These are phyloP conservation scores for Lydus trimaculatus DNA, from an alignment of 2,888 invertebrate species.

Conservation along the genomic window DNA sequence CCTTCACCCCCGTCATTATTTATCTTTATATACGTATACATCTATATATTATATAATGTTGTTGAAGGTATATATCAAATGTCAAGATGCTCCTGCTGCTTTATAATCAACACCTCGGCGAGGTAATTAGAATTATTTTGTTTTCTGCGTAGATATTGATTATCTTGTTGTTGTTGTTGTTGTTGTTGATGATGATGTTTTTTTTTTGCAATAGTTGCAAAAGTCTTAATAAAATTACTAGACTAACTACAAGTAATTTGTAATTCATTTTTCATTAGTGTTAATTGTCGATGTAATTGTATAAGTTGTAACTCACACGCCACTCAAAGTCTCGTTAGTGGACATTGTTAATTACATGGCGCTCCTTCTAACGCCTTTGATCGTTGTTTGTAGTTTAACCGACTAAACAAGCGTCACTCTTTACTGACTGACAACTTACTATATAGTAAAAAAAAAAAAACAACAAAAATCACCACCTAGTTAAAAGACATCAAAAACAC, in stretches of 20 bases:
- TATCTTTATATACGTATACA: conserved; percentile 29
- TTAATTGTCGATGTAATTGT: conserved; percentile 55
- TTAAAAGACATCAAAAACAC: background rate
- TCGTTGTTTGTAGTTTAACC: conserved; percentile 35
- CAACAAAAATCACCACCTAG: background rate
- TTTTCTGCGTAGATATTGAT: background rate
- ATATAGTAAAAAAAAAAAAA: background rate
- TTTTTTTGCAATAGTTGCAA: conserved; percentile 9
- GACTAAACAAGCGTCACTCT: conserved; percentile 25
- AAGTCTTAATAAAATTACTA: conserved; percentile 45
- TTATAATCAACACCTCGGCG: background rate
- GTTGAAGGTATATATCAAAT: conserved; percentile 24
- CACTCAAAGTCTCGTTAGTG: conserved; percentile 55
- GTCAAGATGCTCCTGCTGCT: background rate
- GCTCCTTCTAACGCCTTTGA: conserved; percentile 46
- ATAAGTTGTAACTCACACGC: conserved; percentile 50
- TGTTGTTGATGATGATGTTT: background rate
- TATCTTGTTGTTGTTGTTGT: background rate
- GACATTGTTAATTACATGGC: conserved; percentile 56
- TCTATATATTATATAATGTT: conserved; percentile 1
- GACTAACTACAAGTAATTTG: conserved; percentile 42
- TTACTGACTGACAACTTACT: conserved; percentile 21
- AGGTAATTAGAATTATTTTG: background rate
- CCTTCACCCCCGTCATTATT: conserved; percentile 42
- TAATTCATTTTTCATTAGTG: conserved; percentile 55